Evolutionary conservation across 2,797 vertebrate genomes (phyloP), one percentile per base, ranked within the genome.

Genomic region (Sebastes hubbsi): DNA sequence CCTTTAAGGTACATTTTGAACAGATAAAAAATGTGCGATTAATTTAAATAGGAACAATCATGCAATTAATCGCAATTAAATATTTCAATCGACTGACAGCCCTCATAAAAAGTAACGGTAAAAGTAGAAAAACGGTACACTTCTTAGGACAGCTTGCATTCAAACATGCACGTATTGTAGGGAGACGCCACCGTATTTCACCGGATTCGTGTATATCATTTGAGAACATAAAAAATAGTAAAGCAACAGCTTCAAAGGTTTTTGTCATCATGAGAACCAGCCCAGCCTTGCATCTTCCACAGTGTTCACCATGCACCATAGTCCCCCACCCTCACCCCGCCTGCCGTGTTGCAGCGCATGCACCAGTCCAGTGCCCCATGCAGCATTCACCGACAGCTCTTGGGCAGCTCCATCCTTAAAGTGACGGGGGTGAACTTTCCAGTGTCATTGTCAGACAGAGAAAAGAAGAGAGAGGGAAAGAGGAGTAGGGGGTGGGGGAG

Each of bases 331-430:
- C 1, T 0, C 4, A 78, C 77, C 66, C 29, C 52, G 38, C 81
- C 71, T 77, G 79, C 70, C 25, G 60, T 72, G 87, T 91, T 89
- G 92, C 91, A 94, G 89, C 86, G 74, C 95, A 96, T 96, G 96
- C 96, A 95, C 90, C 90, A 92, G 86, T 91, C 89, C 93, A 92
- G 91, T 88, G 89, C 94, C 91, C 87, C 95, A 96, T 96, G 95
- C 96, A 96, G 94, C 95, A 96, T 96, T 95, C 94, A 91, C 87
- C 65, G 30, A 80, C 88, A 94, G 90, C 92, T 90, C 80, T 87
- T 76, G 75, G 89, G 91, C 93, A 79, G 85, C 81, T 89, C 93
- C 88, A 92, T 93, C 92, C 93, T 93, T 85, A 65, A 87, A 85
- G 80, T 84, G 78, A 81, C 79, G 72, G 87, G 84, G 85, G 72